Evolutionary conservation across 1,140 invertebrate species (phyloP), one percentile per base, ranked within the genome.

Genomic region (Lineus longissimus): DNA sequence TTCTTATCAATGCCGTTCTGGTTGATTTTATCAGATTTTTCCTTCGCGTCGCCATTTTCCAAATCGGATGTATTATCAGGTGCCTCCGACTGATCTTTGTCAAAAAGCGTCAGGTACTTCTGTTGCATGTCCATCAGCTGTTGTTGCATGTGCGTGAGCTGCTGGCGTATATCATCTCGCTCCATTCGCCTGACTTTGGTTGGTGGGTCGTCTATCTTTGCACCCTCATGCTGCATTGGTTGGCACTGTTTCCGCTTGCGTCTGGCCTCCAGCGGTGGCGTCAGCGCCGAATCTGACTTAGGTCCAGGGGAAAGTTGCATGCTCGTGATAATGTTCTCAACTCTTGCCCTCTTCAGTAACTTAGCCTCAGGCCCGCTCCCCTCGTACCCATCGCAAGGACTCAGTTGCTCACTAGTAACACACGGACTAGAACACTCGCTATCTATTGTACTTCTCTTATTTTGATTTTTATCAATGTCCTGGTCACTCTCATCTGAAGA

Each of bases 181-280:
- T 68, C 68, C 90, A 90, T 69, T 88, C 88, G 27, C 88, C 89
- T 61, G 70, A 64, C 29, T 65, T 70, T 64, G 88, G 70, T 89
- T 85, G 64, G 84, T 86, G 75, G 72, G 71, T 73, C 79, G 76
- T 70, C 55, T 68, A 70, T 61, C 70, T 73, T 22, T 68, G 69
- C 23, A 71, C 66, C 1, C 74, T 93, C 91, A 76, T 95, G 93
- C 73, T 96, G 94, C 76, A 95, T 93, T 0, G 95, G 95, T 72
- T 96, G 92, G 77, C 96, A 96, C n/a, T 97, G 85, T 81, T 97
- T 98, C 23, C 95, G 86, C 83, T 97, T 97, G 91, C 96, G 45
- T 91, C 94, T 80, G 92, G 94, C 64, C 76, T 82, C 64, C 59
- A 57, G 59, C n/a, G 68, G 45, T 58, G 47, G 56, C 58, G 63